Base-by-base conservation (phyloP, 2,113 vertebrate species). In the Diphyllodes magnificus region DNA sequence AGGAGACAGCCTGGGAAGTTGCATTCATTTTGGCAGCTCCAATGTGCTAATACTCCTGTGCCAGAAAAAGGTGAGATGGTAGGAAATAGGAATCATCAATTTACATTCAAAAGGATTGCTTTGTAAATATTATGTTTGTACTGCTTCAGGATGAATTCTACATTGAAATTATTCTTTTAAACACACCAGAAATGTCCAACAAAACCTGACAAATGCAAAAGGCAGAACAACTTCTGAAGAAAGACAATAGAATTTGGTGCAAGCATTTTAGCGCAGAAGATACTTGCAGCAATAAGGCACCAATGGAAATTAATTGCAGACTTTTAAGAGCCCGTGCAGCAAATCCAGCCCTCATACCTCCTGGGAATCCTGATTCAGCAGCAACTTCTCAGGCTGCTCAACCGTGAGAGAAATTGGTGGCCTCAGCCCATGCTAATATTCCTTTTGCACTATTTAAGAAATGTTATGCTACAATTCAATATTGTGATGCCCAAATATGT, bases 101-200 rank as follows among this genome's bases (percentile, higher is more conserved):
- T 47, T 24, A 66, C 39, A 27, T 44, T 82, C 21, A 6, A 24
- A 23, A 6, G 15, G 18, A 51, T 39, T 50, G 13, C 15, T 71
- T 68, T 16, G 2, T 28, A 64, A 68, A 72, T 47, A 39, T 19
- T 9, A n/a, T 9, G 12, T 35, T 82, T 65, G 9, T 8, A 27
- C 8, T 17, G 14, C 14, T 84, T 39, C 35, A 54, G 17, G 42
- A 61, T 7, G 6, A 50, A 90, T 28, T 68, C 20, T 45, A 35
- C 40, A 63, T 20, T 23, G 31, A 85, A 70, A 50, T 64, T 27
- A 50, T 39, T 76, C 16, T 30, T n/a, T 37, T 42, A 31, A 88
- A 65, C 3, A 2, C 21, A 51, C 10, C 0, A 69, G 21, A 59
- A 59, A 31, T 0, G 0, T 18, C 33, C 14, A 54, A 33, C 30